Base-by-base conservation (phyloP, 2,888 invertebrate species). In the Linnaemya tessellans region DNA sequence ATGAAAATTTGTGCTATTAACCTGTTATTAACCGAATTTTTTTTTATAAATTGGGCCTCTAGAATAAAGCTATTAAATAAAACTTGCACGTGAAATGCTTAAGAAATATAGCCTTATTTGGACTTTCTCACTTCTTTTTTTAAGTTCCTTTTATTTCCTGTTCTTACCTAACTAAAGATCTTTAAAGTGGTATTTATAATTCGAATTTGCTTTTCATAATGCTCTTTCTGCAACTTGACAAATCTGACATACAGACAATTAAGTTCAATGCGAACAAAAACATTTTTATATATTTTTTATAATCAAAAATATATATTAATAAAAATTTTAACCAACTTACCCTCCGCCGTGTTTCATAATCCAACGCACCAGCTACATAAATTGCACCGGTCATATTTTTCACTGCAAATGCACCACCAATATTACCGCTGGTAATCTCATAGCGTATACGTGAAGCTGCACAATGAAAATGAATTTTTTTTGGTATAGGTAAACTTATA, bases 381-480 rank as follows among this genome's bases (percentile, higher is more conserved):
- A 99, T 98, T 92, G 98, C 98, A 90, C 99, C 99, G 88, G 98
- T 98, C 97, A 98, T 98, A 94, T 98, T 98, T 94, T 98, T 98
- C 92, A 98, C 98, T 89, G 98, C 98, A 93, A 98, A 98, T 51
- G 98, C 98, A 90, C 98, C 98, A 87, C 98, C 98, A 95, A 98
- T 96, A 96, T 99, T 99, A 94, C 98, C 98, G 95, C 97, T 97
- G 93, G 98, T 98, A 94, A 99, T 98, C 96, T 98, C 98, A 95
- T 99, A 99, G 95, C 98, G 97, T 95, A 99, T 98, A 95, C 97
- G 97, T 94, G 98, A 98, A 93, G 98, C 98, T 98, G 95, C 86
- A 94, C 11, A 49, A 13, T n/a, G 15, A 56, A 35, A 60, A 67
- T 54, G 46, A 60, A 35, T 10, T 11, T 46, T 46, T 15, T 51